phyloP scores from a whole-genome alignment of 1,140 invertebrate species.

The Leguminivora glycinivorella region DNA sequence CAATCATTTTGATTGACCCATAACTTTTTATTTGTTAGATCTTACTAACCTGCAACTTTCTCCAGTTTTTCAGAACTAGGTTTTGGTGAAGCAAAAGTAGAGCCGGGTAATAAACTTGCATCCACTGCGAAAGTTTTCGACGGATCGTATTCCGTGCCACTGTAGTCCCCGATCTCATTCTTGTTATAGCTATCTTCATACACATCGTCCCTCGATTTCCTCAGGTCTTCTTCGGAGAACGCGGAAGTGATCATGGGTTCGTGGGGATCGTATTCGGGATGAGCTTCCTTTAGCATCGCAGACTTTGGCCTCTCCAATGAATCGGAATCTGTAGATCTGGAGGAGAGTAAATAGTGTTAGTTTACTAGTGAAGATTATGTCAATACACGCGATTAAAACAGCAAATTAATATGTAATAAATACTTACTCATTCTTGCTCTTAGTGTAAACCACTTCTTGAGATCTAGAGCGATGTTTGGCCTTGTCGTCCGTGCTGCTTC shows the following conservation, averaged over 20 bases:
- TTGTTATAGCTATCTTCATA: constrained; percentile 66
- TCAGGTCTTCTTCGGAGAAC: constrained; percentile 69
- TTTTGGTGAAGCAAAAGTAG: constrained; percentile 34
- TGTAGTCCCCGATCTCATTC: constrained; percentile 54
- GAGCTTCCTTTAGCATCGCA: constrained; percentile 66
- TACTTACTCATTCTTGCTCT: constrained; percentile 69
- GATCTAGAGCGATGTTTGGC: constrained; percentile 61
- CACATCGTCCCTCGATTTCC: constrained; percentile 66
- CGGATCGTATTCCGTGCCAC: constrained; percentile 51
- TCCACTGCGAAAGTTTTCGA: constrained; percentile 59
- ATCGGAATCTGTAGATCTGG: constrained; percentile 71
- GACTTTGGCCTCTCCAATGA: constrained; percentile 70
- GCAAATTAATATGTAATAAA: not conserved
- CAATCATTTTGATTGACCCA: not conserved
- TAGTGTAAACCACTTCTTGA: constrained; percentile 57
- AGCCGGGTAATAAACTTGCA: constrained; percentile 43
- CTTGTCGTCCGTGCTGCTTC: constrained; percentile 52
- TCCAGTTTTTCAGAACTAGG: constrained; percentile 62
- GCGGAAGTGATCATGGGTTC: constrained; percentile 75
- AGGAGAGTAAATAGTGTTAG: constrained; percentile 33
- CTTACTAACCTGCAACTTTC: constrained; percentile 71
- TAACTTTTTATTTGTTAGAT: constrained; percentile 28
- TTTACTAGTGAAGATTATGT: no score
- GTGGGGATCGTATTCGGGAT: constrained; percentile 73
- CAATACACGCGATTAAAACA: not conserved